Evolutionary conservation across 1,140 invertebrate genomes (phyloP).

Genomic region (Lasioglossum baleicum): DNA sequence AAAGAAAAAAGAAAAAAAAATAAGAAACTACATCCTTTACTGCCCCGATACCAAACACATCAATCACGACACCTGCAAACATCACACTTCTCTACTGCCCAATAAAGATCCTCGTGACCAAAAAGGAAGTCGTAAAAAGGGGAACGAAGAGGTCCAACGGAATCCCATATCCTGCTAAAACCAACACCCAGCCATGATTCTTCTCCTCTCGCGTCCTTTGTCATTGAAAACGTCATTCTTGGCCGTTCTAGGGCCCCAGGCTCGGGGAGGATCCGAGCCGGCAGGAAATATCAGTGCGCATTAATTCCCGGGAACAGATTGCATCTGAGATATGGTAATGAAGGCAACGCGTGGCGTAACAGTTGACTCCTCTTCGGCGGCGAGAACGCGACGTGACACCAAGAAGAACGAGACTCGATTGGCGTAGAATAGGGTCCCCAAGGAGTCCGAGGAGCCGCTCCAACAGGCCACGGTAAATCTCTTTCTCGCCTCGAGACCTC

Average conservation of each 20-base stretch:
- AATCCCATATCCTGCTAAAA: no score
- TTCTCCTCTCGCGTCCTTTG: constrained; percentile 15
- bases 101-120: no score
- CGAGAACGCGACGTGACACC: constrained; percentile 72
- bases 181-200: no score
- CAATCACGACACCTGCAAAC: no score
- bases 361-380: constrained; percentile 69
- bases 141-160: no score
- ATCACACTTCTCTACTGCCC: no score
- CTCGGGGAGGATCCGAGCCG: constrained; percentile 57
- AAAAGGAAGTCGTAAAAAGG: no score
- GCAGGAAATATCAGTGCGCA: constrained; percentile 75
- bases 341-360: constrained; percentile 78
- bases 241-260: no score
- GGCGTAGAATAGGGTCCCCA: constrained; percentile 72
- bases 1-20: no score
- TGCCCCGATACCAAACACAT: no score
- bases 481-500: constrained; percentile 75
- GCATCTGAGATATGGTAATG: constrained; percentile 80
- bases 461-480: constrained; percentile 72
- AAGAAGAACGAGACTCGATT: constrained; percentile 77
- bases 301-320: constrained; percentile 77
- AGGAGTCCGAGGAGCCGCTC: constrained; percentile 59
- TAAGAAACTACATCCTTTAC: no score
- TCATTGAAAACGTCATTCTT: constrained; percentile 19